Evolutionary conservation across 1,140 invertebrate genomes (phyloP).

Genomic region (Drosophila trapezifrons): DNA sequence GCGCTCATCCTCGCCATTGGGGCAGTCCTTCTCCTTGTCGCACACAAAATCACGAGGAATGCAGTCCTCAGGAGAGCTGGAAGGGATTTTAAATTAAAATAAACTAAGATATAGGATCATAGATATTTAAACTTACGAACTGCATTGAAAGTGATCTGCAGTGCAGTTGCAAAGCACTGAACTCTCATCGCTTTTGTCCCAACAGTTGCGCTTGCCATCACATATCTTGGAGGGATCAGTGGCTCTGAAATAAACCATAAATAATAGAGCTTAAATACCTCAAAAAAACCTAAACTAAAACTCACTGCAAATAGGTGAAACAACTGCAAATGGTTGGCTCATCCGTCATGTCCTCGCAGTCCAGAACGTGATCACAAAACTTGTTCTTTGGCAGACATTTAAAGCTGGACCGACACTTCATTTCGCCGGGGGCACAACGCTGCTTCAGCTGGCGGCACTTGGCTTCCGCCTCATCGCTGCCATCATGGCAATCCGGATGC

Average conservation of each 20-base stretch:
- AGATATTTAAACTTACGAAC: constrained; percentile 75
- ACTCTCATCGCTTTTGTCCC: constrained; percentile 91
- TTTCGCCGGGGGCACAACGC: constrained; percentile 84
- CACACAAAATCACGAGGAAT: constrained; percentile 89
- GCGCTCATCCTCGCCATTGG: constrained; percentile 88
- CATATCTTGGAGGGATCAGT: constrained; percentile 88
- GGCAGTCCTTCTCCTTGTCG: constrained; percentile 89
- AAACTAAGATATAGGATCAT: background rate
- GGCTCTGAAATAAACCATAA: constrained; percentile 74
- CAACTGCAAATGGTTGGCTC: constrained; percentile 89
- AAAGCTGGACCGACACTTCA: constrained; percentile 87
- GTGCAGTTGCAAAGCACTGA: constrained; percentile 87
- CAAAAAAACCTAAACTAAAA: background rate
- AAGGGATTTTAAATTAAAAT: background rate
- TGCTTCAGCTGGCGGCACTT: constrained; percentile 84
- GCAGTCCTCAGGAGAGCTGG: constrained; percentile 85
- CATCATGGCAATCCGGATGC: constrained; percentile 88
- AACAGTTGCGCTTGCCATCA: constrained; percentile 91
- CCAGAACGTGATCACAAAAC: constrained; percentile 88
- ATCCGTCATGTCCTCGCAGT: constrained; percentile 90
- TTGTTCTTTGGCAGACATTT: constrained; percentile 88
- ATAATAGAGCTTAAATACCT: background rate
- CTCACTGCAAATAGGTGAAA: constrained; percentile 87
- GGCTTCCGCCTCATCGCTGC: constrained; percentile 86
- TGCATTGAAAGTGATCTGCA: constrained; percentile 85